These are phyloP conservation scores for Synergus japonicus DNA, from an alignment of 2,888 invertebrate genomes.

Conservation along the genomic window DNA sequence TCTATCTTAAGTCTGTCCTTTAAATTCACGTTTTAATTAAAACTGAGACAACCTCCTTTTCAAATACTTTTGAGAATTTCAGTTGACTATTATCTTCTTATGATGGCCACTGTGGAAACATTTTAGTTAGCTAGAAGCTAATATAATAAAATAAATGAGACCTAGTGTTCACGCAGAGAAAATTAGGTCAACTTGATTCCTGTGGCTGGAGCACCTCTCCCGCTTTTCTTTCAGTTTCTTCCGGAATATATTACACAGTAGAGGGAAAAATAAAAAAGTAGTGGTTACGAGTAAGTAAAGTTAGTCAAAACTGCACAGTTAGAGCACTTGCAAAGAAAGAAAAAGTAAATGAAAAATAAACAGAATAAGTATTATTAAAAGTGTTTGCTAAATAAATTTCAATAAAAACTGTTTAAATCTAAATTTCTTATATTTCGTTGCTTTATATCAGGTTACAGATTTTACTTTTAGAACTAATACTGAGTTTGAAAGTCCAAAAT, in stretches of 20 bases:
- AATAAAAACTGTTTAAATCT: not conserved
- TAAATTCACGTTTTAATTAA: not conserved
- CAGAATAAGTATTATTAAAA: not conserved
- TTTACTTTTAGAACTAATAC: not conserved
- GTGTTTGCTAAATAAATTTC: not conserved
- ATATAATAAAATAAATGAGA: not conserved
- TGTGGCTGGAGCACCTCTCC: not conserved
- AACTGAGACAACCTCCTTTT: not conserved
- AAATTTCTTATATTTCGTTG: not conserved
- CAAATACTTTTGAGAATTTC: not conserved
- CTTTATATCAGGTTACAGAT: not conserved
- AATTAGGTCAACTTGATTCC: conserved; percentile 1
- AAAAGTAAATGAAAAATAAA: not conserved
- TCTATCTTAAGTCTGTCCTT: not conserved
- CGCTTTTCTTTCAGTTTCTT: not conserved
- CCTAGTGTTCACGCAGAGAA: not conserved
- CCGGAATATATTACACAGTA: not conserved
- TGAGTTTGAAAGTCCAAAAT: not conserved
- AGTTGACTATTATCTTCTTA: not conserved
- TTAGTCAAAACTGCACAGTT: not conserved
- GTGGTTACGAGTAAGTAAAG: not conserved
- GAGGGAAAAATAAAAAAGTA: not conserved
- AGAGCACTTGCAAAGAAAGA: not conserved
- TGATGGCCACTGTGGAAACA: not conserved
- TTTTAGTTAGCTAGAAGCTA: not conserved